A percentile compares a stretch with the other conserved stretches of the same genome.
Evolutionary conservation across 2,888 invertebrate species (phyloP).

Genomic region (Alviniconcha strummeri): DNA sequence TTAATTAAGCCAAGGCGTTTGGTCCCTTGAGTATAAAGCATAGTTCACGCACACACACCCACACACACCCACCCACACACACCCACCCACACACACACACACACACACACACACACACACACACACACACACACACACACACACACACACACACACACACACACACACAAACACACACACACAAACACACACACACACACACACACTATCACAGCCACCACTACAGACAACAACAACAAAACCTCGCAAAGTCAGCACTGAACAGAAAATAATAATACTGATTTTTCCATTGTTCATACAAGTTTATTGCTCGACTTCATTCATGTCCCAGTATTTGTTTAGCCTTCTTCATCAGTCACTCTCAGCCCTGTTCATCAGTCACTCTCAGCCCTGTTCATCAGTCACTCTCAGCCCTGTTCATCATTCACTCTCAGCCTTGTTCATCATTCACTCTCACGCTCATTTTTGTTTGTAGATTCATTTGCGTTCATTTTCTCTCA

Average conservation of each 20-base stretch:
- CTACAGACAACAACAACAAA: not conserved
- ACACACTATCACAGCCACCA: conserved; percentile 1
- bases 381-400: not conserved
- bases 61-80: not conserved
- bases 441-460: no score
- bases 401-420: no score
- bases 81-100: not conserved
- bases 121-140: conserved; percentile 8
- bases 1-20: not conserved
- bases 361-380: no score
- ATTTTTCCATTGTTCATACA: no score
- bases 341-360: not conserved
- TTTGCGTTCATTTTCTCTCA: no score
- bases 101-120: not conserved
- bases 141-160: not conserved
- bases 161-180: not conserved
- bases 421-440: no score
- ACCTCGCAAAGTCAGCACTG: not conserved
- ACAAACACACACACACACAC: not conserved
- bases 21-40: not conserved
- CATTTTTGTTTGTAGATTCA: no score
- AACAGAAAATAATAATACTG: not conserved
- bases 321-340: not conserved
- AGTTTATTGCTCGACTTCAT: not conserved
- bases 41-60: not conserved